Percentiles rank a stretch among this genome's conserved stretches.
These are phyloP conservation scores for Griposia aprilina DNA, from an alignment of 2,888 invertebrate species.

Conservation along the genomic window DNA sequence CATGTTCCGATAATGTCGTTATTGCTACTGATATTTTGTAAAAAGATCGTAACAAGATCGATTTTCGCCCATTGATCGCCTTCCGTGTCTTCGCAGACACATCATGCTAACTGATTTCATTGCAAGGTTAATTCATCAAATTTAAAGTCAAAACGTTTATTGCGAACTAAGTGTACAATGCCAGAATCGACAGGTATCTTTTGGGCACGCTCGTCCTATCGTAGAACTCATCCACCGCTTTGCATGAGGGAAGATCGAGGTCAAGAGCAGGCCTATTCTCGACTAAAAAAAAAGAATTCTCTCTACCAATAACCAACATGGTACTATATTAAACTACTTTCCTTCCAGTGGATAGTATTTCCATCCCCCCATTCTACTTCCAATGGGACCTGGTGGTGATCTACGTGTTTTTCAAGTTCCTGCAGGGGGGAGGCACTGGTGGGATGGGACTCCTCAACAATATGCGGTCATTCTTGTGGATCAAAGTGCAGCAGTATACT, in stretches of 20 bases:
- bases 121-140: neutral
- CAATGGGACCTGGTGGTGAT: slow-evolving; percentile 97
- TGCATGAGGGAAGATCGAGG: no score
- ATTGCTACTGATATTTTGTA: neutral
- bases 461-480: slow-evolving; percentile 97
- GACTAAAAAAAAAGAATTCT: neutral
- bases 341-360: slow-evolving; percentile 94
- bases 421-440: slow-evolving; percentile 98
- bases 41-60: neutral
- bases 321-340: neutral
- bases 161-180: neutral
- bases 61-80: neutral
- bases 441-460: slow-evolving; percentile 98
- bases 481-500: slow-evolving; percentile 98
- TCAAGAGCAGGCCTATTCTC: neutral
- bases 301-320: neutral
- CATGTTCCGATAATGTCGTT: neutral
- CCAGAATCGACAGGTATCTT: neutral
- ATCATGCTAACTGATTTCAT: neutral
- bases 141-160: no score
- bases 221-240: neutral
- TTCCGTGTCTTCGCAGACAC: neutral
- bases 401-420: slow-evolving; percentile 96
- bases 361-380: slow-evolving; percentile 90
- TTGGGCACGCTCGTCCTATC: neutral